Evolutionary conservation across 1,140 invertebrate genomes (phyloP).

Genomic region (Drosophila lowei): DNA sequence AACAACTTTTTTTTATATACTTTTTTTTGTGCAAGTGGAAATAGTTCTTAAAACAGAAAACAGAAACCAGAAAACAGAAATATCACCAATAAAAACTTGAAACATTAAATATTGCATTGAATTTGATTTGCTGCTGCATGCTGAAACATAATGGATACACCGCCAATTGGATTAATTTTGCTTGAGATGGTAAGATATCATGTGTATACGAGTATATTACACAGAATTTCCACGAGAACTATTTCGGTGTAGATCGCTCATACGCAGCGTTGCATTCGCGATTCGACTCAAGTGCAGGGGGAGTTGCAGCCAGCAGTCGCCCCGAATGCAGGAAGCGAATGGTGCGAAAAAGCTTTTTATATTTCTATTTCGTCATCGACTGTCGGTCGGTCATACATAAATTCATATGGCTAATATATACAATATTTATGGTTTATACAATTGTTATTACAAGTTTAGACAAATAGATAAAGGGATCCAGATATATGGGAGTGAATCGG

Average conservation of each 20-base stretch:
- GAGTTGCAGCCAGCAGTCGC: slow-evolving; percentile 27
- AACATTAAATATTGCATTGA: slow-evolving; percentile 19
- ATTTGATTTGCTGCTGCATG: slow-evolving; percentile 17
- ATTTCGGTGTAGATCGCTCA: slow-evolving; percentile 54
- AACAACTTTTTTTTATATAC: slow-evolving; percentile 3
- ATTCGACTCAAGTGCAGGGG: neutral
- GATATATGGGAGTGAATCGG: too few species aligned
- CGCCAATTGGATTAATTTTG: slow-evolving; percentile 70
- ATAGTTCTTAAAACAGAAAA: neutral
- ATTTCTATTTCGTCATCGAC: slow-evolving; percentile 57
- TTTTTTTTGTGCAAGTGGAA: neutral
- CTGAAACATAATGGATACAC: slow-evolving; percentile 72
- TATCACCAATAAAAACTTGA: slow-evolving; percentile 27
- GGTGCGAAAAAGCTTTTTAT: slow-evolving; percentile 57
- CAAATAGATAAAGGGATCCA: neutral
- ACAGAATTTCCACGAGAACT: slow-evolving; percentile 2
- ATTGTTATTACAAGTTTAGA: neutral
- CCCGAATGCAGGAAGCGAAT: slow-evolving; percentile 62
- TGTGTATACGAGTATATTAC: neutral
- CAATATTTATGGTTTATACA: slow-evolving; percentile 1
- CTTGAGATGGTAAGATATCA: slow-evolving; percentile 63
- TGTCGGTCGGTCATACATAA: slow-evolving; percentile 21
- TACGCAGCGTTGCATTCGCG: slow-evolving; percentile 63
- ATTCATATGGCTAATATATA: slow-evolving; percentile 20
- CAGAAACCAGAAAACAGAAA: neutral